phyloP scores from a whole-genome alignment of 1,140 invertebrate genomes.

The Drosophila pseudoananassae region DNA sequence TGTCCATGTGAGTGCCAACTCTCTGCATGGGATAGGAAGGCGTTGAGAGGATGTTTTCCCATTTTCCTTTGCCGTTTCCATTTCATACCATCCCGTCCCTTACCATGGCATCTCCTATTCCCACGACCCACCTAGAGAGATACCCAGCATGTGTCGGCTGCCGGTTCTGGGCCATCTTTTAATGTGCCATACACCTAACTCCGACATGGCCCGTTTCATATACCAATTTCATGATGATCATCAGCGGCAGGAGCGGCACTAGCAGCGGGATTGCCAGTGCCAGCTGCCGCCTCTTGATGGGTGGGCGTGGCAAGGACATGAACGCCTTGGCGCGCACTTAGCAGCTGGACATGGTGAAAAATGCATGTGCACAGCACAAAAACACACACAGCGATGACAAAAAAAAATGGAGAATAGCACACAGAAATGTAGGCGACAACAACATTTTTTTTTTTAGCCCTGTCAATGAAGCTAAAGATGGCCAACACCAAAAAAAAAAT shows the following conservation, averaged over 20 bases:
- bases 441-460: constrained; percentile 41
- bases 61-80: constrained; percentile 7
- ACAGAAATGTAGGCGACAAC: constrained; percentile 66
- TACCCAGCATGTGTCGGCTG: constrained; percentile 53
- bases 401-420: constrained; percentile 36
- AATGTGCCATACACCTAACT: constrained; percentile 66
- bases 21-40: constrained; percentile 54
- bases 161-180: constrained; percentile 62
- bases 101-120: constrained; percentile 4
- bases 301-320: constrained; percentile 56
- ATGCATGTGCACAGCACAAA: constrained; percentile 61
- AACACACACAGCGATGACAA: constrained; percentile 24
- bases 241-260: constrained; percentile 26
- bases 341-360: constrained; percentile 61
- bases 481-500: constrained; percentile 26
- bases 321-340: constrained; percentile 58
- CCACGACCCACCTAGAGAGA: constrained; percentile 6
- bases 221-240: constrained; percentile 28
- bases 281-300: constrained; percentile 54
- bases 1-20: constrained; percentile 46
- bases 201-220: constrained; percentile 35
- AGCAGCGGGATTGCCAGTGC: constrained; percentile 32
- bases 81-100: background rate
- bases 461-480: constrained; percentile 62
- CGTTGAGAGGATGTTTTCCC: constrained; percentile 55